A percentile compares a stretch with the other conserved stretches of the same genome.
phyloP scores from a whole-genome alignment of 2,888 invertebrate species.

The Ischnura elegans region DNA sequence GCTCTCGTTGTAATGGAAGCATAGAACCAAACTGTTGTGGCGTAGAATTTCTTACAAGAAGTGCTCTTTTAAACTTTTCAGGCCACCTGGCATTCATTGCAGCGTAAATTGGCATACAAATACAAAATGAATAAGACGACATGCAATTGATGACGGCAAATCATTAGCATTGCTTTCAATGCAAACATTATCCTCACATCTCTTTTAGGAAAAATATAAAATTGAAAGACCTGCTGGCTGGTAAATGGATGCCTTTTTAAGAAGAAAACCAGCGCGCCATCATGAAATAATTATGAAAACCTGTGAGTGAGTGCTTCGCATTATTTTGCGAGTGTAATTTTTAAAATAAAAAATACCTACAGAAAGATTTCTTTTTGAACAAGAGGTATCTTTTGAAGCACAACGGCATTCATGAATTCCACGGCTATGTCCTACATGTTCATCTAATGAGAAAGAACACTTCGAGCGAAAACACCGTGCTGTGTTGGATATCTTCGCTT shows the following conservation, averaged over 20 bases:
- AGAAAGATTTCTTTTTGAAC: background rate
- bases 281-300: background rate
- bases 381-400: constrained; percentile 9
- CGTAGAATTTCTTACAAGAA: too few species aligned
- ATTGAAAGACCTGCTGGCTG: too few species aligned
- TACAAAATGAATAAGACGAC: too few species aligned
- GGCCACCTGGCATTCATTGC: too few species aligned
- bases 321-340: background rate
- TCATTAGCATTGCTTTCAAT: background rate
- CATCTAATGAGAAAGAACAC: background rate
- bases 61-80: too few species aligned
- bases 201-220: background rate
- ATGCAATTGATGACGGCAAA: background rate
- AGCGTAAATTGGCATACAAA: too few species aligned
- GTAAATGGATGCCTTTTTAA: background rate
- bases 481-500: background rate
- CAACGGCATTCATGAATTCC: background rate
- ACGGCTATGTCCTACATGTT: background rate
- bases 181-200: background rate
- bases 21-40: too few species aligned
- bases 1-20: too few species aligned
- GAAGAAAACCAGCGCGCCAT: background rate
- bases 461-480: background rate
- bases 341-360: background rate
- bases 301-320: background rate